Evolutionary conservation across 2,113 vertebrate genomes (phyloP), one percentile per base, ranked within the genome.

Genomic region (Callionymus lyra): DNA sequence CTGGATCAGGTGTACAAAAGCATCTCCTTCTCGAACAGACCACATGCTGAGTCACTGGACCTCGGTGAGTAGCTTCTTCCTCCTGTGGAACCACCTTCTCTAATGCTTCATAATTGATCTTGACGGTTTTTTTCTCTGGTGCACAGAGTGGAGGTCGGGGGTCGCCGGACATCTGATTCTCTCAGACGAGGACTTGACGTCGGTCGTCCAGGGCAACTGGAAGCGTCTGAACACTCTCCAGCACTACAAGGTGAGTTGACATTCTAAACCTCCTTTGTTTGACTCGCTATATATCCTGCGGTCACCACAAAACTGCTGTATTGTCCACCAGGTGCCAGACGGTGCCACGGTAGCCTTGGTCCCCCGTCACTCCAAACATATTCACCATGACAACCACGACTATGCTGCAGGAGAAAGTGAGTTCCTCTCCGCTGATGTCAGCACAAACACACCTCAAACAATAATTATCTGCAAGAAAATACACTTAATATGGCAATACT

Each of bases 391-490:
- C 79, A 94, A 90, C 83, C 93, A 97, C 12, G 93, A 97, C 70
- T 98, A 95, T 18, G 78, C 96, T 35, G 90, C 92, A 16, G 93
- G 93, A 82, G 94, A 98, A 69, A 93, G 94, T 98, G 70, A 94
- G 93, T 90, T 12, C 12, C 9, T 41, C 41, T 12, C 19, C 5
- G 10, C 19, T 12, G 32, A 34, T n/a, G n/a, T n/a, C n/a, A n/a
- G n/a, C n/a, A n/a, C n/a, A n/a, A n/a, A n/a, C n/a, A n/a, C n/a
- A n/a, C n/a, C n/a, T n/a, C n/a, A n/a, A n/a, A n/a, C n/a, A n/a
- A n/a, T n/a, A n/a, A n/a, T n/a, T n/a, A n/a, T n/a, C n/a, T n/a
- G n/a, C n/a, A n/a, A n/a, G n/a, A n/a, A n/a, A n/a, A n/a, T n/a
- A n/a, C n/a, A n/a, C n/a, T n/a, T n/a, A n/a, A n/a, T n/a, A n/a